phyloP scores from a whole-genome alignment of 30 jellyfish, hydroid and myxozoan genomes.

The Nemopilema nomurai region DNA sequence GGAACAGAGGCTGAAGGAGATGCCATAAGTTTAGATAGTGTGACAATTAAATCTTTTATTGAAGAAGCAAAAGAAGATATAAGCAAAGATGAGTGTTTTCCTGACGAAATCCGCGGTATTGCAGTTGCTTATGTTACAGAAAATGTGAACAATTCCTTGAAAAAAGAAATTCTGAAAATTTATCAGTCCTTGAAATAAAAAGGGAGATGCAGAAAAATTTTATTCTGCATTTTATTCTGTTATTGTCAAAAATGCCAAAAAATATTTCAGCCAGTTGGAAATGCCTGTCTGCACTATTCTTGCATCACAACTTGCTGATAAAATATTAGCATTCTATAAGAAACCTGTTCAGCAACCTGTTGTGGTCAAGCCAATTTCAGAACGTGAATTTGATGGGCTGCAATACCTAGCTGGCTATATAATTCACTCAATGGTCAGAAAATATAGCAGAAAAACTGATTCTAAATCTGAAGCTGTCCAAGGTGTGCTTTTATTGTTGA shows the following conservation, averaged over 20 bases:
- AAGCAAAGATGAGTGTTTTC: neutral
- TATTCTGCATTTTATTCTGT: neutral
- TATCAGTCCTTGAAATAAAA: conserved; percentile 19
- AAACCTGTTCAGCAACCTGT: conserved; percentile 22
- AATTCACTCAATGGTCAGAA: neutral
- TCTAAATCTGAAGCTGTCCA: conserved; percentile 15
- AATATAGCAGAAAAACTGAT: conserved; percentile 1
- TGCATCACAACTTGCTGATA: conserved; percentile 35
- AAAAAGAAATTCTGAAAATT: neutral
- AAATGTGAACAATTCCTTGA: neutral
- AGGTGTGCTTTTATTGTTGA: conserved; percentile 5
- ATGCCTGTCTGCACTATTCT: conserved; percentile 26
- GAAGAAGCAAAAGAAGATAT: neutral
- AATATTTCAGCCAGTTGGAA: conserved; percentile 6
- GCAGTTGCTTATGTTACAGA: neutral
- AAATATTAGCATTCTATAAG: conserved; percentile 5
- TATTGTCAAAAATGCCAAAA: conserved; percentile 24
- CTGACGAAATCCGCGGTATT: neutral
- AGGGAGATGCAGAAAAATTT: conserved; percentile 10
- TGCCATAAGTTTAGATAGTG: neutral
- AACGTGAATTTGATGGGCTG: conserved; percentile 37
- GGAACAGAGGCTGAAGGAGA: neutral
- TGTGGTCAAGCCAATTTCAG: conserved; percentile 26
- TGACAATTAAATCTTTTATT: neutral
- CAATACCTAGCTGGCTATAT: conserved; percentile 37